Base-by-base conservation (phyloP, 2,888 invertebrate species). In the Tipula helvola region DNA sequence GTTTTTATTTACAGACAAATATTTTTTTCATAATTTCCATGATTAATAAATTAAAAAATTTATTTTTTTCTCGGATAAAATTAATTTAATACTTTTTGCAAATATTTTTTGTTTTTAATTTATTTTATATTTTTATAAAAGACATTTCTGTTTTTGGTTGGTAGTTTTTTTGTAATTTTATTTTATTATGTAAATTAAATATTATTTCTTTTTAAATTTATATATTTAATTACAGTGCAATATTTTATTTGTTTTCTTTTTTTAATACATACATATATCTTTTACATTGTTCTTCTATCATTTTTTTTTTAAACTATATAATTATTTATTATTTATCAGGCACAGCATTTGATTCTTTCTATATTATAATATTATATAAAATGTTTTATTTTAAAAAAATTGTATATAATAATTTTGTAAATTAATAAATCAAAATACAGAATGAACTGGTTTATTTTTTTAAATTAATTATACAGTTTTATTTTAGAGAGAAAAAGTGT, bases 291-390 rank as follows among this genome's bases (percentile, higher is more conserved):
- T 71, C 28, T 4, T 71, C 71, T 71, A 71, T 84, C 41, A 84
- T 36, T 84, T 39, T 84, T 39, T 8, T 84, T 28, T 84, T 39
- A 39, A 16, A 39, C 41, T 84, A 16, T 84, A 84, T 84, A 84
- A 39, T 41, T 84, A 84, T 84, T 84, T 39, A 39, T 39, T 84
- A 84, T 39, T 84, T 39, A 39, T 84, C 84, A 84, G 84, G 84
- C 84, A 84, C 84, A 84, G 84, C 84, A 84, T 84, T 84, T 84
- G 84, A 84, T 84, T 84, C 18, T 83, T 84, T 39, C n/a, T 84
- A 71, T 71, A 71, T 71, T 71, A 71, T 71, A 71, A 52, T 71
- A 28, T 28, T 71, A 71, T 28, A 71, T 71, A 71, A 71, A 52
- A 52, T 71, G 28, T 28, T 71, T 71, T 18, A 52, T 52, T 52